Evolutionary conservation across 2,888 invertebrate genomes (phyloP).

Genomic region (Dasypolia templi): DNA sequence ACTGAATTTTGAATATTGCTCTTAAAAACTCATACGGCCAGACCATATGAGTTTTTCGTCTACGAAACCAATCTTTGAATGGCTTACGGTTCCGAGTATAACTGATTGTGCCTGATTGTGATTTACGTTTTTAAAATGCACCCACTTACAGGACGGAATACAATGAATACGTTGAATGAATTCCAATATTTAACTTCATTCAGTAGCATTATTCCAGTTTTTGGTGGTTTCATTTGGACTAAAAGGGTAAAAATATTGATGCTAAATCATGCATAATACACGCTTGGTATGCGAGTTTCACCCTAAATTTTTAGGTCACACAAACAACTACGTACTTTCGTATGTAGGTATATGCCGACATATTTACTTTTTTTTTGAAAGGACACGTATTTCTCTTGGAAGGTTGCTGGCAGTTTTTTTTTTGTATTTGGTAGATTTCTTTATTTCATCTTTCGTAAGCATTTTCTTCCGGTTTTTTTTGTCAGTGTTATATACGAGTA

Average conservation of each 20-base stretch:
- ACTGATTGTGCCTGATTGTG: too few relatives aligned
- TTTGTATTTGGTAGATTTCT: neutral
- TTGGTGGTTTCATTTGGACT: neutral
- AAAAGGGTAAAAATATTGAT: conserved; percentile 21
- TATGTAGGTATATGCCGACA: neutral
- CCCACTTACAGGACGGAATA: too few relatives aligned
- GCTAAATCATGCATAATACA: conserved; percentile 29
- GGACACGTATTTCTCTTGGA: neutral
- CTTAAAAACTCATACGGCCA: too few relatives aligned
- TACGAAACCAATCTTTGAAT: too few relatives aligned
- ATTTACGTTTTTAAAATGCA: too few relatives aligned
- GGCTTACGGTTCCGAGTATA: too few relatives aligned
- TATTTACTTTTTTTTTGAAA: neutral
- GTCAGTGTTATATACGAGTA: too few relatives aligned
- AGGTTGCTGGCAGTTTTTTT: neutral
- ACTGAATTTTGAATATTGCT: too few relatives aligned
- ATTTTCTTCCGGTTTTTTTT: neutral
- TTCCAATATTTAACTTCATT: neutral
- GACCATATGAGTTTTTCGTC: too few relatives aligned
- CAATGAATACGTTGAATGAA: neutral
- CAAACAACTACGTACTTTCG: conserved; percentile 18
- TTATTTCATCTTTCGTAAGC: neutral
- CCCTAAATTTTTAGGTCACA: conserved; percentile 21
- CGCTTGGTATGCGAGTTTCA: conserved; percentile 11
- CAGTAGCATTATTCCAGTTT: neutral